Evolutionary conservation across 2,797 vertebrate genomes (phyloP), one percentile per base, ranked within the genome.

Genomic region (Oreortyx pictus): DNA sequence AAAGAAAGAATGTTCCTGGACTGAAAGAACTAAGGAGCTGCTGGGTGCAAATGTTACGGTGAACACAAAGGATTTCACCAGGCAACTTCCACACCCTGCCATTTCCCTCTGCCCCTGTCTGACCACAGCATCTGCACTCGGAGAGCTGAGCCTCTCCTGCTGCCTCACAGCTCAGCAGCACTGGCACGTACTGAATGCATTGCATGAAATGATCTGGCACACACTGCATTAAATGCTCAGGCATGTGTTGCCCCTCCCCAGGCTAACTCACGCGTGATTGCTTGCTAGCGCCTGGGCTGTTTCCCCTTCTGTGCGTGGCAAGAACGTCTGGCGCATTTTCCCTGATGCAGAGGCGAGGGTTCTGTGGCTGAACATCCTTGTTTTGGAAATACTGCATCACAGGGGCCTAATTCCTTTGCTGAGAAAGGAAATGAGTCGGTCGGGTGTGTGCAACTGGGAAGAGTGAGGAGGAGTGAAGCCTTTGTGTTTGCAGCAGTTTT

Each of bases 381-480:
- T 88, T 94, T 90, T 93, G 88, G 90, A 96, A 96, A 91, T 79
- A 89, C 1, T 24, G 82, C 46, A 11, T 85, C 47, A 73, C 4
- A 2, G 66, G 66, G 47, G 24, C 80, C 78, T 27, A 61, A 56
- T 87, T 94, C 77, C 77, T 82, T 81, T 77, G 76, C 92, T 88
- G 88, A 89, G 76, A 82, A 80, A 96, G 92, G 94, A 91, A 96
- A 88, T 96, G 76, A 92, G 31, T 92, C 73, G 65, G 11, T 23
- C 0, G 89, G 84, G 66, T 88, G 83, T 93, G 64, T 77, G 82
- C 77, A 49, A 82, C 82, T 29, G 87, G 82, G 92, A 93, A 66
- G 75, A 90, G 44, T 74, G 82, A 94, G 84, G 75, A 89, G 66
- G 43, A 82, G 50, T 33, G 59, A 90, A 81, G 43, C 71, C 64